Percentiles rank a stretch among this genome's conserved stretches.
Evolutionary conservation across 2,113 vertebrate genomes (phyloP).

Genomic region (Himantopus leucocephalus): DNA sequence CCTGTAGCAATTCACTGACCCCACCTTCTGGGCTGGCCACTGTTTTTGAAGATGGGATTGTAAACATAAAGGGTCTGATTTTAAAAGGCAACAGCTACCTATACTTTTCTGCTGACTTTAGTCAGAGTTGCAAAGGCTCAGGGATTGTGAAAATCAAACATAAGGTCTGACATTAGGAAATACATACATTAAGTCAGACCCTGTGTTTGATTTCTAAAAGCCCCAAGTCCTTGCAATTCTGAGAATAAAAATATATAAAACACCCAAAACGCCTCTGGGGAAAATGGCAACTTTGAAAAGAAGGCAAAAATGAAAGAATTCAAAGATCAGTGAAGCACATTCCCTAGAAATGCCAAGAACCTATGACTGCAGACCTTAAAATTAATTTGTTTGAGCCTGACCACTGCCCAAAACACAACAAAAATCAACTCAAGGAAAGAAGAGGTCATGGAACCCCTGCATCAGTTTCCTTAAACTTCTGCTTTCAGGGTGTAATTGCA

Average conservation of each 20-base stretch:
- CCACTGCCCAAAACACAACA: neutral
- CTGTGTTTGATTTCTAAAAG: neutral
- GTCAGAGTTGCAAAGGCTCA: neutral
- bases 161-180: neutral
- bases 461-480: neutral
- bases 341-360: neutral
- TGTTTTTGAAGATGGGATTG: neutral
- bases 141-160: neutral
- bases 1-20: neutral
- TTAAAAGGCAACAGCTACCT: neutral
- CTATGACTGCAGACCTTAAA: neutral
- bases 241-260: neutral
- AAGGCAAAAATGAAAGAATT: neutral
- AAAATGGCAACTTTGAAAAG: neutral
- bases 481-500: neutral
- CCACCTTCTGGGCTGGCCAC: neutral
- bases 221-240: neutral
- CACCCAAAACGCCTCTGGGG: neutral
- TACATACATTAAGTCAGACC: neutral
- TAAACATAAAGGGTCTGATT: neutral
- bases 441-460: neutral
- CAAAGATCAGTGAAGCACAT: neutral
- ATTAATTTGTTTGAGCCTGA: neutral
- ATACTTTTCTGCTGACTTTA: neutral
- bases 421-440: neutral